These are phyloP conservation scores for Sminthurinus signatus DNA, from an alignment of 1,140 invertebrate genomes.

Conservation along the genomic window DNA sequence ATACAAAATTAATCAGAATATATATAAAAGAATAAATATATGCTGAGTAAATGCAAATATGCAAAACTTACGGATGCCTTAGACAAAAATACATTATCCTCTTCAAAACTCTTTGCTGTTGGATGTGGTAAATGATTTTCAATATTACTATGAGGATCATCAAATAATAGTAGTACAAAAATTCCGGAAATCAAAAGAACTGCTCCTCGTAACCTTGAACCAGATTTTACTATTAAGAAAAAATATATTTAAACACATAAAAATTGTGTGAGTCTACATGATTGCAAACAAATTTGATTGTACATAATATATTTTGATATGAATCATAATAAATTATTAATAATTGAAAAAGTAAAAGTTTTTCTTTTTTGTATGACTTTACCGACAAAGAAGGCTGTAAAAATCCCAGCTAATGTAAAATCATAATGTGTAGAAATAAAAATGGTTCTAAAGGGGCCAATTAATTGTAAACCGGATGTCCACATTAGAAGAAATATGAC, in stretches of 20 bases:
- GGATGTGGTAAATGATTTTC: too few relatives aligned
- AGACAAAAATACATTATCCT: slow-evolving; percentile 18
- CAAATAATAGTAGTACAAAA: slow-evolving; percentile 25
- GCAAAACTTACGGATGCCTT: slow-evolving; percentile 19
- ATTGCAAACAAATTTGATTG: neutral
- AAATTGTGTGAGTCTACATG: neutral
- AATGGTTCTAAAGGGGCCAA: slow-evolving; percentile 27
- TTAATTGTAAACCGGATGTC: slow-evolving; percentile 27
- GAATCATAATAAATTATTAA: neutral
- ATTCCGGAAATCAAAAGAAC: slow-evolving; percentile 27
- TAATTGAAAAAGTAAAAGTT: neutral
- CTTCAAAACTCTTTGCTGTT: neutral
- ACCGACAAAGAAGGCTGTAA: slow-evolving; percentile 29
- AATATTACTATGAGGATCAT: slow-evolving; percentile 1
- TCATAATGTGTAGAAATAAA: slow-evolving; percentile 31
- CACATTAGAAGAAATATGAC: slow-evolving; percentile 20
- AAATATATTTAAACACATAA: neutral
- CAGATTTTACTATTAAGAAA: slow-evolving; percentile 26
- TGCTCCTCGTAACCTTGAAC: slow-evolving; percentile 28
- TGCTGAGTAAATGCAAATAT: neutral
- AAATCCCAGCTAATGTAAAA: slow-evolving; percentile 29
- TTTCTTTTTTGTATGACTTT: slow-evolving; percentile 7
- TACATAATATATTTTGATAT: neutral
- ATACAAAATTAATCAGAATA: neutral
- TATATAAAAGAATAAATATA: neutral